Evolutionary conservation across 2,797 vertebrate genomes (phyloP).

Genomic region (Cercopithecus neglectus): DNA sequence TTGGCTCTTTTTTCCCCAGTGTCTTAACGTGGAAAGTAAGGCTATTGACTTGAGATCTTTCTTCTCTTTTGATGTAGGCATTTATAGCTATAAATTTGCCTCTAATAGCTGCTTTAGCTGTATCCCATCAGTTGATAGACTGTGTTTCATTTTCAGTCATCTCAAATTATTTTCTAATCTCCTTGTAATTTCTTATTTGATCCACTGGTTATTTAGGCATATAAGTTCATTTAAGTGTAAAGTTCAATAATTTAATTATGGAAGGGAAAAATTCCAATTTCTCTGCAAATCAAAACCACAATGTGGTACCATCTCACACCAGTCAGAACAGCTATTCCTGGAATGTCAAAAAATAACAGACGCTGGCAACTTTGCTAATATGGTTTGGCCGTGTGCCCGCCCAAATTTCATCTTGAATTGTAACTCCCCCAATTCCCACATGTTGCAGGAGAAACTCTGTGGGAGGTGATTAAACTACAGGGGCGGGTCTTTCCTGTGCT

Average conservation of each 20-base stretch:
- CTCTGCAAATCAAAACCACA: not conserved
- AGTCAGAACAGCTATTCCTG: not conserved
- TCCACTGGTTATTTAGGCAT: not conserved
- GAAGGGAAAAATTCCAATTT: not conserved
- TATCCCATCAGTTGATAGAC: not conserved
- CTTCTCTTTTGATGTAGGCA: not conserved
- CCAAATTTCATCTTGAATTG: not conserved
- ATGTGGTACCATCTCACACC: not conserved
- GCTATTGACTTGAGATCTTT: not conserved
- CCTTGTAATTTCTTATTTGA: not conserved
- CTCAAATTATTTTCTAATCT: slow-evolving; percentile 14
- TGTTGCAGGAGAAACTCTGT: not conserved
- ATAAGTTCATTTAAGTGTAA: not conserved
- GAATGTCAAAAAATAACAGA: not conserved
- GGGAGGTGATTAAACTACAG: not conserved
- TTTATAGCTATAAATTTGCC: not conserved
- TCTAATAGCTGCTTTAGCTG: not conserved
- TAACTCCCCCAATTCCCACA: not conserved
- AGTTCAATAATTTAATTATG: not conserved
- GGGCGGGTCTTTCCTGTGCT: not conserved
- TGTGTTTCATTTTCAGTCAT: not conserved
- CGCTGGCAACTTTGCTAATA: not conserved
- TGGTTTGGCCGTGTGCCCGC: not conserved
- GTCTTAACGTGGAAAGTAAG: not conserved
- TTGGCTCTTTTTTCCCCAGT: not conserved